Evolutionary conservation across 2,888 invertebrate genomes (phyloP), one percentile per base, ranked within the genome.

Genomic region (Cremastinae sp.): DNA sequence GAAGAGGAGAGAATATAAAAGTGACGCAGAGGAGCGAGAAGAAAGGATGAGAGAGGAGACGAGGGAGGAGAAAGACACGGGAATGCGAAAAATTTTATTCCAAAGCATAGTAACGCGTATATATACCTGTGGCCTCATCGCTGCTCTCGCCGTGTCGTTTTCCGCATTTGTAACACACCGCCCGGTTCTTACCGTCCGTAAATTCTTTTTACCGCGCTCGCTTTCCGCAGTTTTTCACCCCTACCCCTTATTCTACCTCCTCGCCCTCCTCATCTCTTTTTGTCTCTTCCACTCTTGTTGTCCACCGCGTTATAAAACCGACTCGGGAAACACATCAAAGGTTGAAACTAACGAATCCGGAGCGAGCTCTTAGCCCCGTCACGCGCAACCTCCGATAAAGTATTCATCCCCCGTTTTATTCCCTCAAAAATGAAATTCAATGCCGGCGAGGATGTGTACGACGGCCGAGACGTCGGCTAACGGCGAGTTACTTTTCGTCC

Each of bases 241-340:
- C 10, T 51, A 5, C 20, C 22, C 16, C 54, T 28, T 14, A 16
- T 34, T 3, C 20, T 34, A 18, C 56, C 59, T 59, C 38, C 9
- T 51, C 36, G 18, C 1, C 20, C n/a, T n/a, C n/a, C n/a, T n/a
- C n/a, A n/a, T 49, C 18, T 16, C 9, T 61, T 58, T 47, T 47
- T 61, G 53, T 53, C 58, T 62, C 74, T 41, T 51, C 54, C 36
- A 64, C 71, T 56, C 38, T 38, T 9, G 64, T 72, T 59, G 59
- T 65, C 58, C 56, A 58, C 64, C 65, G 53, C n/a, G 68, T 49
- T 73, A 53, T 78, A 75, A 80, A 75, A 79, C n/a, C n/a, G 68
- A 69, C 68, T 64, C 47, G 16, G 12, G 38, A 9, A 69, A 66
- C 65, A 79, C 76, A 79, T 80, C 78, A 80, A 78, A 78, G 78